phyloP scores from a whole-genome alignment of 1,140 invertebrate species.

The Drosophila rufa region DNA sequence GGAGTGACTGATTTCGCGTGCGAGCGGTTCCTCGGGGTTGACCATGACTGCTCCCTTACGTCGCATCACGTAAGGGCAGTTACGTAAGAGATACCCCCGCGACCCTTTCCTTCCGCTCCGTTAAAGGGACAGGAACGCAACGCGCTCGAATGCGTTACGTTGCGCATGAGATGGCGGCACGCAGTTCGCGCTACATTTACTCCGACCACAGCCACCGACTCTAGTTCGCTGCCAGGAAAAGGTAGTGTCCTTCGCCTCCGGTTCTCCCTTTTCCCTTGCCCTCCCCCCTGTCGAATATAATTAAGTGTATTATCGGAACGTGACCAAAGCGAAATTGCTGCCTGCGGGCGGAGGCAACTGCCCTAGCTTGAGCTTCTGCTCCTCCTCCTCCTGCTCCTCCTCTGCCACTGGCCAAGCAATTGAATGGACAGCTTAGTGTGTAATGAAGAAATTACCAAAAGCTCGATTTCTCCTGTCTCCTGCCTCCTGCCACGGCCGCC shows the following conservation, averaged over 20 bases:
- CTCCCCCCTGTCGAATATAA: slow-evolving; percentile 52
- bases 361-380: not conserved
- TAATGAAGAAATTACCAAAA: slow-evolving; percentile 80
- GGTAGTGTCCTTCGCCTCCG: slow-evolving; percentile 29
- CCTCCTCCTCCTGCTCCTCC: not conserved
- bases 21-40: not conserved
- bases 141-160: slow-evolving; percentile 71
- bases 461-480: slow-evolving; percentile 24
- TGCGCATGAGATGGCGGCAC: slow-evolving; percentile 82
- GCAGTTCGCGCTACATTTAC: slow-evolving; percentile 82
- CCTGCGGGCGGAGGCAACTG: slow-evolving; percentile 39
- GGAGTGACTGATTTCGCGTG: slow-evolving; percentile 36
- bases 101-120: not conserved
- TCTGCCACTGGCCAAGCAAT: slow-evolving; percentile 38
- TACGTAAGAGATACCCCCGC: slow-evolving; percentile 34
- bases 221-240: slow-evolving; percentile 57
- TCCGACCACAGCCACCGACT: slow-evolving; percentile 68
- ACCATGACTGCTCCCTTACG: slow-evolving; percentile 26
- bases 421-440: slow-evolving; percentile 75
- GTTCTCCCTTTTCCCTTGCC: not conserved
- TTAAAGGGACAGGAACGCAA: slow-evolving; percentile 36
- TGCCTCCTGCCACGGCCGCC: not conserved
- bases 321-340: slow-evolving; percentile 77
- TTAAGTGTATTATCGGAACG: slow-evolving; percentile 80
- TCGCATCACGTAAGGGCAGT: slow-evolving; percentile 24